Conservation (phyloP, 2,888 invertebrate species). For the Sturmia bella region DNA sequence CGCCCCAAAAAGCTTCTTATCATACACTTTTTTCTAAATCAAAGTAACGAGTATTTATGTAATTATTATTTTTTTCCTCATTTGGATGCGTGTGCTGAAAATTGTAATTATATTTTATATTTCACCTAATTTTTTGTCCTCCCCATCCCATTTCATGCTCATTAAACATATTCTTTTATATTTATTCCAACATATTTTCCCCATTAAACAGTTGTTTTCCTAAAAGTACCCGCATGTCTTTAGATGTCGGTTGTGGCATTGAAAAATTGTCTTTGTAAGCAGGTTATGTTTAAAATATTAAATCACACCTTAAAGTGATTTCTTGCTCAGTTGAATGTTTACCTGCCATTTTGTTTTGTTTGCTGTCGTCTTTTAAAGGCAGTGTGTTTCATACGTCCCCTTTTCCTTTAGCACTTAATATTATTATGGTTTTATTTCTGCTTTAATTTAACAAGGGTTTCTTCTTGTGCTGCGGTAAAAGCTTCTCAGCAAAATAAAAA, state of each 20-base stretch:
- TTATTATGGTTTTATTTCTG: slow-evolving; percentile 33
- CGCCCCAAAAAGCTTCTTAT: slow-evolving; percentile 16
- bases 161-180: not conserved
- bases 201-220: not conserved
- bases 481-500: not conserved
- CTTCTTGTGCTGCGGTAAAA: not conserved
- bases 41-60: slow-evolving; percentile 35
- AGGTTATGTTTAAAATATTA: slow-evolving; percentile 63
- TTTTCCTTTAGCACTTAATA: slow-evolving; percentile 14
- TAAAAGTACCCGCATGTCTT: not conserved
- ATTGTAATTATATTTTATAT: not conserved
- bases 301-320: slow-evolving; percentile 70
- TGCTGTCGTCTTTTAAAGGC: not conserved
- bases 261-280: slow-evolving; percentile 19
- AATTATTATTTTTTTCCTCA: slow-evolving; percentile 29
- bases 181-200: not conserved
- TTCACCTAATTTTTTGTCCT: not conserved
- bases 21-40: slow-evolving; percentile 38
- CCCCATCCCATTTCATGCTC: not conserved
- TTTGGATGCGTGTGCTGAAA: no score
- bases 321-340: not conserved
- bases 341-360: slow-evolving; percentile 21
- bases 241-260: slow-evolving; percentile 9
- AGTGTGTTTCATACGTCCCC: not conserved
- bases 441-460: slow-evolving; percentile 17